Evolutionary conservation across 2,113 vertebrate genomes (phyloP).

Genomic region (Gasterosteus nipponicus): DNA sequence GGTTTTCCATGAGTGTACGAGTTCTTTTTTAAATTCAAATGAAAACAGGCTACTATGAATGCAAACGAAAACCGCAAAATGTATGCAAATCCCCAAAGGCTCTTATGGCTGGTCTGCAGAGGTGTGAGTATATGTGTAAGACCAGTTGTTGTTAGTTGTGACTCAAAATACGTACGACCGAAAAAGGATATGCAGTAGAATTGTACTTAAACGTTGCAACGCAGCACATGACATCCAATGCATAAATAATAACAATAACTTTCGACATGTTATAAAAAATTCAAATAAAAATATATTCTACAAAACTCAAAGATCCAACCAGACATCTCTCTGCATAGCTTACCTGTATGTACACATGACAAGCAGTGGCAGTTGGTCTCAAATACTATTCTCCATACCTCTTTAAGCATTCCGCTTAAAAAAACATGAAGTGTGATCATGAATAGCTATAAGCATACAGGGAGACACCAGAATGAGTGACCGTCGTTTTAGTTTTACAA

Average conservation of each 20-base stretch:
- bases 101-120: not conserved
- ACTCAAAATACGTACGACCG: not conserved
- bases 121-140: not conserved
- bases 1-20: no score
- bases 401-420: not conserved
- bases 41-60: not conserved
- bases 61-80: slow-evolving; percentile 38
- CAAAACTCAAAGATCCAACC: not conserved
- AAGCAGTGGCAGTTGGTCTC: not conserved
- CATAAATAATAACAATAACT: not conserved
- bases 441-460: not conserved
- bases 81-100: slow-evolving; percentile 63
- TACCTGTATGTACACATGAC: not conserved
- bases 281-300: not conserved
- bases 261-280: not conserved
- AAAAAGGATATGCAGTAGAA: not conserved
- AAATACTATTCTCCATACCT: not conserved
- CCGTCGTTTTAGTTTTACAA: not conserved
- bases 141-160: not conserved
- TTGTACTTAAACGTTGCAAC: not conserved
- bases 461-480: not conserved
- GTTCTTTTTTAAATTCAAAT: slow-evolving; percentile 19
- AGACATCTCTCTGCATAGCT: not conserved
- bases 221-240: not conserved
- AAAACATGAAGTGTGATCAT: not conserved